Evolutionary conservation across 2,113 vertebrate species (phyloP).

Genomic region (Hemichromis elongatus): DNA sequence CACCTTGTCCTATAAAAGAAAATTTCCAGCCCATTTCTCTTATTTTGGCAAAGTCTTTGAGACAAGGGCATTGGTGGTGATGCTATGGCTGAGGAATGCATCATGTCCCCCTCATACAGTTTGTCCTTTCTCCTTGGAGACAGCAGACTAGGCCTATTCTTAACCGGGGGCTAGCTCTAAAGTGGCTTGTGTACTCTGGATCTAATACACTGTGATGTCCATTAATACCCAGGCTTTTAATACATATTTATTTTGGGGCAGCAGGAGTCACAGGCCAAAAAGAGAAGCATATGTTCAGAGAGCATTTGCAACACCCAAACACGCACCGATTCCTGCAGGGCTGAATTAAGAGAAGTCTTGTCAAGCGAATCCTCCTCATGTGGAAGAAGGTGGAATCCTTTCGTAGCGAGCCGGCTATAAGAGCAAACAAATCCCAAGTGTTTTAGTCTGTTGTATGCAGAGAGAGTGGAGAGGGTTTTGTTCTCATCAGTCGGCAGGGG

Average conservation of each 20-base stretch:
- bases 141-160: slow-evolving; percentile 38
- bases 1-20: slow-evolving; percentile 8
- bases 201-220: slow-evolving; percentile 45
- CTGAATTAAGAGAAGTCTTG: background rate
- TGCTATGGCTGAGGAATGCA: slow-evolving; percentile 49
- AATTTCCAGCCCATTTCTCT: slow-evolving; percentile 15
- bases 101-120: slow-evolving; percentile 29
- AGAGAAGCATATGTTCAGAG: slow-evolving; percentile 17
- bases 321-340: background rate
- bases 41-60: slow-evolving; percentile 44
- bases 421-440: background rate
- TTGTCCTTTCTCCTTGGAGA: slow-evolving; percentile 47
- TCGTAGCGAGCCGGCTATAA: background rate
- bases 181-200: slow-evolving; percentile 19
- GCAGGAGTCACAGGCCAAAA: slow-evolving; percentile 16
- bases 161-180: slow-evolving; percentile 26
- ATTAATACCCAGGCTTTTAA: slow-evolving; percentile 31
- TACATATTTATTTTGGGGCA: slow-evolving; percentile 48
- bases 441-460: background rate
- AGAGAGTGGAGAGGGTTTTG: background rate
- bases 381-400: slow-evolving; percentile 6
- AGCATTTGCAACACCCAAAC: background rate
- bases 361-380: background rate
- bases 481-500: slow-evolving; percentile 11
- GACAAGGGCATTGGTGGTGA: slow-evolving; percentile 45